phyloP scores from a whole-genome alignment of 92 coral and sea anemone genomes.

The Actinernus sp. region DNA sequence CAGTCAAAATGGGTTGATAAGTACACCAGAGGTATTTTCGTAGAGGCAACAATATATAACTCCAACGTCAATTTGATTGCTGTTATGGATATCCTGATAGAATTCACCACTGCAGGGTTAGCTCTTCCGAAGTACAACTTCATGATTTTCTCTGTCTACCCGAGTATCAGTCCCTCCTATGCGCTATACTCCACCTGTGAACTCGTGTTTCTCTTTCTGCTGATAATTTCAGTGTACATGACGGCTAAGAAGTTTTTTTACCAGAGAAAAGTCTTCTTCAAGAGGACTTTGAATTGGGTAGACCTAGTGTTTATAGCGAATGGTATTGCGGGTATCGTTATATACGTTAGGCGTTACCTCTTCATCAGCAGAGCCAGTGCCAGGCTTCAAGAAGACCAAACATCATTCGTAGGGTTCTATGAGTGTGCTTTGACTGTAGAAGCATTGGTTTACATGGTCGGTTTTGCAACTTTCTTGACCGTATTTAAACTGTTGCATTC shows the following conservation, averaged over 20 bases:
- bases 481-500: constrained; percentile 24
- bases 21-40: constrained; percentile 56
- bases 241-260: constrained; percentile 8
- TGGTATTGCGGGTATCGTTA: constrained; percentile 20
- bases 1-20: constrained; percentile 43
- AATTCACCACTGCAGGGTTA: constrained; percentile 18
- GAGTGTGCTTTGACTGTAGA: constrained; percentile 22
- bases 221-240: constrained; percentile 8
- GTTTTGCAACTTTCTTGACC: constrained; percentile 26
- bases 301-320: constrained; percentile 16
- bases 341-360: constrained; percentile 11
- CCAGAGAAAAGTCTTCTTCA: constrained; percentile 11
- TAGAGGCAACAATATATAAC: constrained; percentile 53
- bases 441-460: constrained; percentile 5
- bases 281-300: constrained; percentile 10
- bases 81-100: constrained; percentile 40
- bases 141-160: constrained; percentile 15
- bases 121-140: constrained; percentile 18
- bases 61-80: constrained; percentile 57
- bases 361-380: constrained; percentile 12
- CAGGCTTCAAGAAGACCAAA: constrained; percentile 17
- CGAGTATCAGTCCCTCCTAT: constrained; percentile 7
- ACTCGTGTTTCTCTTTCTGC: constrained; percentile 14
- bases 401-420: constrained; percentile 22
- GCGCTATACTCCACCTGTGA: constrained; percentile 28